Percentiles rank a stretch among this genome's conserved stretches.
phyloP scores from a whole-genome alignment of 2,888 invertebrate genomes.

The Caenorhabditis plicata region DNA sequence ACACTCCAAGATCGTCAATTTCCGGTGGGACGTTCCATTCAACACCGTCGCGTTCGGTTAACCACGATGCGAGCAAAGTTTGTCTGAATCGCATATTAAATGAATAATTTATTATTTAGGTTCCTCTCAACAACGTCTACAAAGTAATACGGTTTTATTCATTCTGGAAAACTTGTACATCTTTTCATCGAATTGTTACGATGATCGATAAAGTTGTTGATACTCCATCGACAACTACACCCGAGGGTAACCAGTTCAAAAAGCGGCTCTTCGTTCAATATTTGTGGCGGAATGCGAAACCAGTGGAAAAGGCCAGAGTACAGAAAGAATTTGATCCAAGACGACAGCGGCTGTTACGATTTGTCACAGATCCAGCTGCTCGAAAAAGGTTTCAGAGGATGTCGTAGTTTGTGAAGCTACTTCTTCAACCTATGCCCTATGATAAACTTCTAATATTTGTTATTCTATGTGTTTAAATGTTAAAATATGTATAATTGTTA shows the following conservation, averaged over 20 bases:
- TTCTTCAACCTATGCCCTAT: too few species aligned
- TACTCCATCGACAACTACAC: constrained; percentile 33
- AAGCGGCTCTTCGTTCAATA: constrained; percentile 64
- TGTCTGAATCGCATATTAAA: background rate
- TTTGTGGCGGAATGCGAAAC: constrained; percentile 65
- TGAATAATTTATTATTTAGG: constrained; percentile 16
- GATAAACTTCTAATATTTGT: too few species aligned
- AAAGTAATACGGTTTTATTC: constrained; percentile 65
- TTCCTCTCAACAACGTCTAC: constrained; percentile 60
- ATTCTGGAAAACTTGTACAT: constrained; percentile 66
- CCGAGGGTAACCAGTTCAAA: constrained; percentile 48
- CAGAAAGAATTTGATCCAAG: constrained; percentile 64
- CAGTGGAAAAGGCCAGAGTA: constrained; percentile 63
- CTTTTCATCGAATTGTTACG: constrained; percentile 65
- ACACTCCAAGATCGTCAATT: constrained; percentile 39
- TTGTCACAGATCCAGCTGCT: constrained; percentile 58
- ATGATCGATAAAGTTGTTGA: constrained; percentile 62
- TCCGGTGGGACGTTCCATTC: constrained; percentile 41
- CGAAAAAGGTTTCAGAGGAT: constrained; percentile 47
- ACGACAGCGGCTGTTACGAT: constrained; percentile 59
- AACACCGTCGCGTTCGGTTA: constrained; percentile 8
- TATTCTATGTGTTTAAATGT: too few species aligned
- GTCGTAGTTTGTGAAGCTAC: too few species aligned
- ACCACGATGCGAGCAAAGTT: constrained; percentile 29
- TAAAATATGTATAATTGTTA: too few species aligned